These are phyloP conservation scores for Upupa epops DNA, from an alignment of 2,113 vertebrate species.

Conservation along the genomic window DNA sequence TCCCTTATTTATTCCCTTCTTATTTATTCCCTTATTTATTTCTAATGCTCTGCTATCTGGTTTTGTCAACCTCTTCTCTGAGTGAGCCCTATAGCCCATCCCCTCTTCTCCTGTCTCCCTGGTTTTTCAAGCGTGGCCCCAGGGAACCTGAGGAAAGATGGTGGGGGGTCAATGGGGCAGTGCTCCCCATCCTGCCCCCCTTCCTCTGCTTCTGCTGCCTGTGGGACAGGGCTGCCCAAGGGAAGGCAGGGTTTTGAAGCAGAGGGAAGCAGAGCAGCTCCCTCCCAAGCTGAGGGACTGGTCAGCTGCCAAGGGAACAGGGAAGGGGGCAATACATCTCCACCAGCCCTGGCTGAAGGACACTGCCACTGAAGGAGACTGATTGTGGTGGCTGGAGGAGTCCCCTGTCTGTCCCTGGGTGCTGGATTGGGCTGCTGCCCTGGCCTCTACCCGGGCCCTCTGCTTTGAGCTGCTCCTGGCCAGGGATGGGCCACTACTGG, in stretches of 20 bases:
- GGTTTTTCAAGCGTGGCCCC: not conserved
- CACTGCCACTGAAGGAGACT: accelerated
- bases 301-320: not conserved
- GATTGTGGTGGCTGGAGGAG: not conserved
- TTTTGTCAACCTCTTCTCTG: not conserved
- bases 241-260: not conserved
- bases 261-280: not conserved
- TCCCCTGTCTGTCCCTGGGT: not conserved
- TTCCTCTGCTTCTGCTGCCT: not conserved
- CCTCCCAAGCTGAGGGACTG: not conserved
- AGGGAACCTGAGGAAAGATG: not conserved
- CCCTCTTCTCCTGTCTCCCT: not conserved
- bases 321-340: not conserved
- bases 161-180: not conserved
- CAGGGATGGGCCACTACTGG: not conserved
- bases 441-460: not conserved
- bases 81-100: not conserved
- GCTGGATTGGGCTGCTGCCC: not conserved
- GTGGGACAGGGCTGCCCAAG: accelerated
- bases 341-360: not conserved
- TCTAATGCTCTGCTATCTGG: not conserved
- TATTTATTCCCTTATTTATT: slow-evolving; percentile 31
- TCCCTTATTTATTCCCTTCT: too few relatives aligned
- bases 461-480: not conserved
- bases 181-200: too few relatives aligned